These are phyloP conservation scores for Andrena minutula DNA, from an alignment of 2,888 invertebrate genomes.

Conservation along the genomic window DNA sequence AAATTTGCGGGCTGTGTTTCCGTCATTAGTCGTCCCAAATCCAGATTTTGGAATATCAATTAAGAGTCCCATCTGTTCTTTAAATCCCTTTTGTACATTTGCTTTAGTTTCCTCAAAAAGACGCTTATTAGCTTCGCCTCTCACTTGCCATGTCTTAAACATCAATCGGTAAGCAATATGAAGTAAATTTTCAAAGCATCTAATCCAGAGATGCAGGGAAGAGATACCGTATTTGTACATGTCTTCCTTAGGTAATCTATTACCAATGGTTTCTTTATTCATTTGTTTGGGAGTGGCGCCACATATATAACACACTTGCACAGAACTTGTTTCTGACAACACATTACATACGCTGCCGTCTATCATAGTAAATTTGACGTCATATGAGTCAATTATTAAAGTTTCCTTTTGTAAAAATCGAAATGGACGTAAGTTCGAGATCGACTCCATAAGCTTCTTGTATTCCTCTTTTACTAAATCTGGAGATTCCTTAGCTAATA, in stretches of 20 bases:
- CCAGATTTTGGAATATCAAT: neutral
- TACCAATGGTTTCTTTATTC: conserved; percentile 1
- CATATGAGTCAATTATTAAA: neutral
- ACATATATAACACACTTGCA: too few relatives aligned
- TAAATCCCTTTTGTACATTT: neutral
- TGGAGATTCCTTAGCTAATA: neutral
- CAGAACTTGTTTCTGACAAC: too few relatives aligned
- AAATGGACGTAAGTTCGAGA: too few relatives aligned
- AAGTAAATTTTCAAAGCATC: neutral
- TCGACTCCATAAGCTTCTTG: neutral
- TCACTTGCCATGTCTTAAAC: neutral
- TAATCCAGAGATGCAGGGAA: neutral
- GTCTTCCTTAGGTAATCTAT: neutral
- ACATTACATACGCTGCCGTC: too few relatives aligned
- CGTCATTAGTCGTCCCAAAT: conserved; percentile 1
- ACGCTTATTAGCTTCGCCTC: neutral
- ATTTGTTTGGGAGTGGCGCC: too few relatives aligned
- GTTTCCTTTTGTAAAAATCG: neutral
- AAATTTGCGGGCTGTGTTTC: conserved; percentile 11
- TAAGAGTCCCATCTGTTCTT: neutral
- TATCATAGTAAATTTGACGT: too few relatives aligned
- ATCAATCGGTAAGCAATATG: neutral
- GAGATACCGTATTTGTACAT: neutral
- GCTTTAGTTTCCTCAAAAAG: neutral
- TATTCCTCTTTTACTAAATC: neutral